These are phyloP conservation scores for Panthera leo DNA, from an alignment of 2,113 vertebrate species.

Conservation along the genomic window DNA sequence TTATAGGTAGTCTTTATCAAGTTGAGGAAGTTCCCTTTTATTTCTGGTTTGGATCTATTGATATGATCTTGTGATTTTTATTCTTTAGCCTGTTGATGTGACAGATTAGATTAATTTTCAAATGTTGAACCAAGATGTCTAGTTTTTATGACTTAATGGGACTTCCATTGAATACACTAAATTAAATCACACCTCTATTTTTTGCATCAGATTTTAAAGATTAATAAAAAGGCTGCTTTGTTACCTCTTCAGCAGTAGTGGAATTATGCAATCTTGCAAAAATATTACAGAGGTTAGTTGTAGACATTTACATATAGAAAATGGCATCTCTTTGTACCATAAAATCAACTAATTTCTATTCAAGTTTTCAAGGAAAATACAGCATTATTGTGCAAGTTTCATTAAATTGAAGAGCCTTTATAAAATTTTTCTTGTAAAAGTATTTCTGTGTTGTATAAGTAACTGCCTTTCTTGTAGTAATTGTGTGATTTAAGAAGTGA, in stretches of 20 bases:
- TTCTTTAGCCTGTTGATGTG: not conserved
- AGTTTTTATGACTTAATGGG: not conserved
- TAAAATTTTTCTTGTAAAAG: not conserved
- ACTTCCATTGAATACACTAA: not conserved
- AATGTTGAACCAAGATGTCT: not conserved
- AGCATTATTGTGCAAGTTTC: slow-evolving; percentile 26
- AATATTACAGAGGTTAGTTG: not conserved
- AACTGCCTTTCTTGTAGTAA: not conserved
- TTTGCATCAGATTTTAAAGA: not conserved
- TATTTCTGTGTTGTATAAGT: not conserved
- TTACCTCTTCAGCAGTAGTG: not conserved
- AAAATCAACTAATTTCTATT: not conserved
- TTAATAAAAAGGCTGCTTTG: not conserved
- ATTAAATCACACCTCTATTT: not conserved
- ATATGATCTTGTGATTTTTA: not conserved
- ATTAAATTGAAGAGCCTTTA: not conserved
- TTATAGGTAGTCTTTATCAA: not conserved
- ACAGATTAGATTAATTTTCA: not conserved
- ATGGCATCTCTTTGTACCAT: not conserved
- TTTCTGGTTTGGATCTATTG: not conserved
- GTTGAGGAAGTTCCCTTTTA: not conserved
- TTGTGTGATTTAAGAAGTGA: not conserved
- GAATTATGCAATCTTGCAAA: not conserved
- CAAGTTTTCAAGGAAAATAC: not conserved
- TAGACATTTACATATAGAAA: not conserved